Base-by-base conservation (phyloP, 2,797 vertebrate genomes). In the Eurystomus glaucurus region DNA sequence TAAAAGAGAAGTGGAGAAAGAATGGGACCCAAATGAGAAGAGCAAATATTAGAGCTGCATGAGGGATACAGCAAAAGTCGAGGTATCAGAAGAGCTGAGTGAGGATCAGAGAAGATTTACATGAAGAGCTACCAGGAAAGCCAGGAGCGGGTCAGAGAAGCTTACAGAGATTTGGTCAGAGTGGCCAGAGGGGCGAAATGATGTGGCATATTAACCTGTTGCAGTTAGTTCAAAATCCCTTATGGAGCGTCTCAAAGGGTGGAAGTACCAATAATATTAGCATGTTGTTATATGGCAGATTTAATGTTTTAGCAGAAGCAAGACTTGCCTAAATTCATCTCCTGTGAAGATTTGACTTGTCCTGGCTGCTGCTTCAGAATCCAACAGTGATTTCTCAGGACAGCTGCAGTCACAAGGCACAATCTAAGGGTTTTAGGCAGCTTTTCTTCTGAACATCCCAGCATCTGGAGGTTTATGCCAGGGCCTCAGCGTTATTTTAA, bases 41-140 rank as follows among this genome's bases (percentile, higher is more conserved):
- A 69, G 12, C 14, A 66, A 72, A 72, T 70, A 35, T 46, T 87
- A 87, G 41, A 89, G 35, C 68, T 79, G 58, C 37, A 35, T 61
- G 74, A 89, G 57, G 54, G 45, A 74, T 78, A 65, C 33, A 85
- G 51, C 46, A 90, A 37, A 57, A 94, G 52, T 85, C 83, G 75
- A 57, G 41, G 50, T 95, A 90, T 96, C 78, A 77, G 71, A 65
- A 91, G 79, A 81, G 64, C 81, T 93, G 88, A 90, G 68, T 51
- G 78, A 35, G 64, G 81, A 91, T 97, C 88, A 91, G 68, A 48
- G 75, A 50, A 84, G 81, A 71, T 94, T 97, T 95, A 85, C 72
- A 48, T 39, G 8, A 65, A 90, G 74, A 91, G 58, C 75, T 81
- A 48, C 71, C 50, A 58, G 54, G n/a, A 94, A 91, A 95, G 90